Conservation (phyloP, 2,113 vertebrate genomes). For the Chinchilla lanigera region DNA sequence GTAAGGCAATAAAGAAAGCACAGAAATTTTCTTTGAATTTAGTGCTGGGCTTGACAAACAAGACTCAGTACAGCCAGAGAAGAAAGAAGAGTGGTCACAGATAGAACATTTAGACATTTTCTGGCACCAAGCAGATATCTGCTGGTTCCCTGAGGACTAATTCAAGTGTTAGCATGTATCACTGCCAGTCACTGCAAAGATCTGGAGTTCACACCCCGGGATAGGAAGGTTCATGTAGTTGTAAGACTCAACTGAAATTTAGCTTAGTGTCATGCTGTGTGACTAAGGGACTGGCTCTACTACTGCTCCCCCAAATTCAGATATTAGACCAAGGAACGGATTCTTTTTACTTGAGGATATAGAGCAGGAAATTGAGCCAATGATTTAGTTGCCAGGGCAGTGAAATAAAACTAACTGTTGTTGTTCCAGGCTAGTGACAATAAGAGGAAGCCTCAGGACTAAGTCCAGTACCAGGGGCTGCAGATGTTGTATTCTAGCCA, state of each 20-base stretch:
- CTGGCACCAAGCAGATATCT: neutral
- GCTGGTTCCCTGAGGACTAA: too few relatives aligned
- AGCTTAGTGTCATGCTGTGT: neutral
- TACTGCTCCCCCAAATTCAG: neutral
- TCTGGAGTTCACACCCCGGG: neutral
- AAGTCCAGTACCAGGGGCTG: neutral
- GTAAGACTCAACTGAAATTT: neutral
- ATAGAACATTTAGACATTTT: too few relatives aligned
- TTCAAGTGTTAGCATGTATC: neutral
- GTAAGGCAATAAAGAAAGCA: neutral
- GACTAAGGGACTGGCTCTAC: neutral
- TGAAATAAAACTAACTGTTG: neutral
- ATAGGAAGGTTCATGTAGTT: too few relatives aligned
- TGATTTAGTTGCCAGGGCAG: neutral
- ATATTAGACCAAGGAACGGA: neutral
- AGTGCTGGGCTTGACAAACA: neutral
- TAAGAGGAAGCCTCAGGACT: neutral
- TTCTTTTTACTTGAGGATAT: neutral
- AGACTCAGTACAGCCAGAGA: neutral
- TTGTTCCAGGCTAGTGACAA: neutral
- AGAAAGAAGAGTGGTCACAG: neutral
- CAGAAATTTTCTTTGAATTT: neutral
- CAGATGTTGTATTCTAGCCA: neutral
- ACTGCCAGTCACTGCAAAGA: too few relatives aligned
- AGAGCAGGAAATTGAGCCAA: neutral